These are phyloP conservation scores for Bombyx huttoni DNA, from an alignment of 2,888 invertebrate genomes.

Conservation along the genomic window DNA sequence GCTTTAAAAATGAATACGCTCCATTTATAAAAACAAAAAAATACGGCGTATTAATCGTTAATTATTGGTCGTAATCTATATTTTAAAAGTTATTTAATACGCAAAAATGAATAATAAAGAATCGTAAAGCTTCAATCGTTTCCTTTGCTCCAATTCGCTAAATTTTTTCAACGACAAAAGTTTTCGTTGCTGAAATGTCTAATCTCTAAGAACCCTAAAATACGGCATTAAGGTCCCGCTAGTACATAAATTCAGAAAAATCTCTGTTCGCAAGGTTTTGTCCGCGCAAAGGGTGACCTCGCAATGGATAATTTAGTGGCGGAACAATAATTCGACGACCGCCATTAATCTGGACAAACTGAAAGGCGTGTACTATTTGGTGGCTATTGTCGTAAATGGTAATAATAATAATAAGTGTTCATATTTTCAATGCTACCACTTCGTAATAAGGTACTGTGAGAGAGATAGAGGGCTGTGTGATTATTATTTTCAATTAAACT, in stretches of 20 bases:
- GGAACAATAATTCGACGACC: slow-evolving; percentile 21
- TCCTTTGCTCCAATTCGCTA: background rate
- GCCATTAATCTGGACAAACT: slow-evolving; percentile 18
- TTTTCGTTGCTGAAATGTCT: background rate
- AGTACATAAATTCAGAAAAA: slow-evolving; percentile 4
- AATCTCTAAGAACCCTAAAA: slow-evolving; percentile 1
- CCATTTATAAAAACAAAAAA: too few relatives aligned
- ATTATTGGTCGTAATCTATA: too few relatives aligned
- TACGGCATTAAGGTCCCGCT: slow-evolving; percentile 1
- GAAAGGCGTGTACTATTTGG: slow-evolving; percentile 10
- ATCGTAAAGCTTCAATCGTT: background rate
- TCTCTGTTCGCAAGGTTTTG: slow-evolving; percentile 4
- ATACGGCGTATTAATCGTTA: too few relatives aligned
- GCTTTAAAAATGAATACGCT: too few relatives aligned
- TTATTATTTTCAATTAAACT: too few relatives aligned
- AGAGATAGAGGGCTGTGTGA: too few relatives aligned
- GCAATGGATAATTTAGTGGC: slow-evolving; percentile 18
- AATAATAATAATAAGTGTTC: background rate
- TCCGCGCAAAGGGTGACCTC: slow-evolving; percentile 10
- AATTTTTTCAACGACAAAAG: background rate
- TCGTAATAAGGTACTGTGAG: too few relatives aligned
- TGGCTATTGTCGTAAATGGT: slow-evolving; percentile 16
- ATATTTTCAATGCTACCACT: too few relatives aligned
- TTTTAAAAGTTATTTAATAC: too few relatives aligned
- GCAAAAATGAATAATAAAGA: too few relatives aligned